Percentiles rank a stretch among this genome's conserved stretches.
These are phyloP conservation scores for Nesospiza acunhae DNA, from an alignment of 2,113 vertebrate genomes.

Conservation along the genomic window DNA sequence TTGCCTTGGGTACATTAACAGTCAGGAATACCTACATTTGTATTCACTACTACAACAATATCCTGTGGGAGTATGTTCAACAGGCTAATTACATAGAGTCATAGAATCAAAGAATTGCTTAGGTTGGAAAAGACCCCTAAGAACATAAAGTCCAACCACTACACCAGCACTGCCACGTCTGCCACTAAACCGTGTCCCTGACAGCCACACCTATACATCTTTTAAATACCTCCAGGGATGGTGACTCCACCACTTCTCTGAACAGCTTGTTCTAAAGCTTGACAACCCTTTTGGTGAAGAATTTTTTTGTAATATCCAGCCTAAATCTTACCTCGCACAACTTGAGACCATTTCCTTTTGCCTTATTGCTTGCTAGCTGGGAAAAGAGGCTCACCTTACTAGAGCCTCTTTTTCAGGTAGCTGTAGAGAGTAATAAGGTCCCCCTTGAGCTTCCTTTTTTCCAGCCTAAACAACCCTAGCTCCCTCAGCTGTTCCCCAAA, in stretches of 20 bases:
- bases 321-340: not conserved
- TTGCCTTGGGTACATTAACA: not conserved
- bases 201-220: not conserved
- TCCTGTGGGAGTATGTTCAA: constrained; percentile 12
- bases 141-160: not conserved
- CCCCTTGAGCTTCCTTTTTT: not conserved
- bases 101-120: not conserved
- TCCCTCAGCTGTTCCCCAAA: not conserved
- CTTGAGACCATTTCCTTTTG: not conserved
- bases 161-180: not conserved
- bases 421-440: not conserved
- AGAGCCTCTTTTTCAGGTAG: not conserved
- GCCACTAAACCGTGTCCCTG: not conserved
- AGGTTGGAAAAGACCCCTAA: not conserved
- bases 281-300: not conserved
- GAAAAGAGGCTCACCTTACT: not conserved
- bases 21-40: not conserved
- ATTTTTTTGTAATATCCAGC: not conserved
- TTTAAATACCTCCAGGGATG: not conserved
- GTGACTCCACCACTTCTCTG: not conserved
- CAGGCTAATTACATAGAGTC: not conserved
- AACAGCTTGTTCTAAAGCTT: not conserved
- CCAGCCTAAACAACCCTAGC: not conserved
- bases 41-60: not conserved
- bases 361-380: not conserved